Base-by-base conservation (phyloP, 2,888 invertebrate species). In the Drosophila vallismaia region DNA sequence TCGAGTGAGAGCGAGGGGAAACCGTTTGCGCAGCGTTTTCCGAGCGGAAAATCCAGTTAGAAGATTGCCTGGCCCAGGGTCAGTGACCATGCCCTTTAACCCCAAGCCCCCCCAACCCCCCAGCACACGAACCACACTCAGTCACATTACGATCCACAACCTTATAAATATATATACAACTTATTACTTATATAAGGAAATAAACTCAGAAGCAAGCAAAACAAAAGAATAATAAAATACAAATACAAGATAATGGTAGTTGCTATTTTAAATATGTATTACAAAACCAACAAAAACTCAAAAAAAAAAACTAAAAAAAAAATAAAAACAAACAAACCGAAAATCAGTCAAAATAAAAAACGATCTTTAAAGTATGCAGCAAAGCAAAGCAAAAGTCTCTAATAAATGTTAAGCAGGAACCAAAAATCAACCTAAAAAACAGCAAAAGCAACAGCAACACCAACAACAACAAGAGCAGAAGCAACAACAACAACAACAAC, bases 221-320 rank as follows among this genome's bases (percentile, higher is more conserved):
- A 72, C 45, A 40, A 59, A 67, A 60, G 68, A 60, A 62, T 69
- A 71, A 78, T 57, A 59, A 78, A 66, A 75, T 63, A 51, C 66
- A 62, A 63, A 74, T 67, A 79, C 82, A 79, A 70, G 71, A 74
- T 77, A 75, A 77, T 63, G 73, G 88, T 88, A 88, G 88, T 87
- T 71, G 88, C 83, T 86, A 85, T 88, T 87, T 85, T 86, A 87
- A 85, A 79, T 82, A 87, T 87, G 75, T 80, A 80, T 80, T 81
- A 86, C 87, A 76, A 73, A 75, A 71, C 45, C 42, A 71, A 66
- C 44, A 49, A 58, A 66, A 54, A 50, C 33, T 53, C 29, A 63
- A 26, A 9, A 55, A 46, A 62, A 77, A 68, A 66, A n/a, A n/a
- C n/a, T 59, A 70, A 51, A 48, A 55, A 62, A 70, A 64, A 51